Percentiles rank a stretch among this genome's conserved stretches.
These are phyloP conservation scores for Urocolius indicus DNA, from an alignment of 2,113 vertebrate genomes.

Conservation along the genomic window DNA sequence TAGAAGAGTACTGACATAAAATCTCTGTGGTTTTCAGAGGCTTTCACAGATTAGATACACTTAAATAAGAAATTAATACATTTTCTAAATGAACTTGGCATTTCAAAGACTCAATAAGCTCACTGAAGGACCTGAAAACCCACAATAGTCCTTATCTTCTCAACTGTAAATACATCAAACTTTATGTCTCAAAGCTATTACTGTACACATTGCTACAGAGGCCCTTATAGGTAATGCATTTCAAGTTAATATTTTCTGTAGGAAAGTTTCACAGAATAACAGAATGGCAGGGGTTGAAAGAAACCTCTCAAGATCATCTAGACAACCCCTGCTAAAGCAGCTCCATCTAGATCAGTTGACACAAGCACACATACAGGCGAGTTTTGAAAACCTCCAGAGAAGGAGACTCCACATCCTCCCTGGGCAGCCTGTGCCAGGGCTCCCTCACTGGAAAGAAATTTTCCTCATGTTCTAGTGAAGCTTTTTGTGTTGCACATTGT, in stretches of 20 bases:
- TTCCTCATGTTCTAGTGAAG: too few species aligned
- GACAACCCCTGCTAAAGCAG: too few species aligned
- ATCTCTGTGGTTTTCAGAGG: not conserved
- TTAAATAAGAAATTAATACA: not conserved
- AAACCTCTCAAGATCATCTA: too few species aligned
- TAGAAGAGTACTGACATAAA: not conserved
- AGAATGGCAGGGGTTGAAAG: too few species aligned
- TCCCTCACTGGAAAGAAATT: too few species aligned
- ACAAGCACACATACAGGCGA: too few species aligned
- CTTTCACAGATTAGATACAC: not conserved
- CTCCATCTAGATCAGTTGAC: too few species aligned
- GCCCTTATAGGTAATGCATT: not conserved
- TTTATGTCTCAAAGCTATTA: not conserved
- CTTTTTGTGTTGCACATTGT: too few species aligned
- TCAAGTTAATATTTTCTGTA: not conserved
- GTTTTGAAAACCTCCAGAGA: too few species aligned
- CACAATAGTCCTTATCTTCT: not conserved
- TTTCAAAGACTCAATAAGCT: not conserved
- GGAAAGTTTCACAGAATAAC: not conserved
- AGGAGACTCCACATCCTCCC: too few species aligned
- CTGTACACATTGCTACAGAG: not conserved
- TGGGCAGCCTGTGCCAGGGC: too few species aligned
- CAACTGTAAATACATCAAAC: not conserved
- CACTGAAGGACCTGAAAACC: not conserved
- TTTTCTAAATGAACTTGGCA: conserved; percentile 4